Evolutionary conservation across 2,888 invertebrate species (phyloP), one percentile per base, ranked within the genome.

Genomic region (Molanna angustata): DNA sequence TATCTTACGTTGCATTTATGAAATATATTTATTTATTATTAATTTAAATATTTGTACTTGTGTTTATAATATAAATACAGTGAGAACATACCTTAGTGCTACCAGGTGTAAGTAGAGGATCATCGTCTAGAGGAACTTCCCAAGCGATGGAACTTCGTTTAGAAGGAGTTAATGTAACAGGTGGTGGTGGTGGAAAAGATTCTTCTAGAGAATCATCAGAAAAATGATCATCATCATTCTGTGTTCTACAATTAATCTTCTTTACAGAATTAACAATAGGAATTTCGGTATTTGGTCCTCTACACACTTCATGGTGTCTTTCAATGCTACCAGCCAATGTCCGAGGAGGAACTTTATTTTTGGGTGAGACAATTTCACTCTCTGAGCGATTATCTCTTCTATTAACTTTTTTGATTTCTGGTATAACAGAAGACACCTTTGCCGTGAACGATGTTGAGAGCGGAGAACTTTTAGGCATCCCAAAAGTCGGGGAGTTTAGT

Each of bases 171-270:
- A 70, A 69, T 61, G 69, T 71, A 52, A 74, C 71, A 31, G 80
- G 79, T 58, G 80, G 66, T 40, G 71, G 70, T 39, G 85, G 85
- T 33, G 85, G 86, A 61, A 86, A 76, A 64, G 83, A 77, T 66
- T 88, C 89, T 69, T 91, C 90, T 59, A 90, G 71, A 14, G 90
- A 91, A 70, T 91, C 90, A 68, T 91, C 90, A 18, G 90, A 90
- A 69, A 90, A 90, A 64, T 85, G 84, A 81, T 82, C 58, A 80
- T 80, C 62, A 75, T 79, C 57, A 76, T 79, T 57, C 66, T 41
- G 40, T 56, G 54, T 40, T 13, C 44, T 49, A 14, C 21, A 43
- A 27, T 40, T 42, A 18, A 49, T 33, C 49, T 58, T 41, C 54
- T 61, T 51, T 52, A 41, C 22, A 55, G 54, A 54, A 44, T 56